Percentiles rank a stretch among this genome's conserved stretches.
Evolutionary conservation across 2,797 vertebrate species (phyloP).

Genomic region (Eremophila alpestris): DNA sequence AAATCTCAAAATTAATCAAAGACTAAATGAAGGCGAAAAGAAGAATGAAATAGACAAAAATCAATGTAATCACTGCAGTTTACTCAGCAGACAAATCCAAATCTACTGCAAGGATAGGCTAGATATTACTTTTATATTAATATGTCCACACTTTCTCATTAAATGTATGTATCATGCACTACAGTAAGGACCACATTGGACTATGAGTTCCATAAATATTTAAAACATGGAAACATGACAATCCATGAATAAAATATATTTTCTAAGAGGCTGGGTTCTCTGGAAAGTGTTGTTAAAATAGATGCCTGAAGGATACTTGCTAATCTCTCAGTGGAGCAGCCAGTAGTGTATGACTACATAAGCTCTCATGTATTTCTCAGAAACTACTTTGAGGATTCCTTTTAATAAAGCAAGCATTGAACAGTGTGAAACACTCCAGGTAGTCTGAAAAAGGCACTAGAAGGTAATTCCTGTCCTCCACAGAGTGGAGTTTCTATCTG

Average conservation of each 20-base stretch:
- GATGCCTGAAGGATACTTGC: background rate
- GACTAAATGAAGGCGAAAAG: background rate
- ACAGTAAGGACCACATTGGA: background rate
- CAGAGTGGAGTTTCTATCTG: background rate
- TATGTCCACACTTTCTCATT: background rate
- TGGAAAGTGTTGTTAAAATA: background rate
- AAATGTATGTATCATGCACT: background rate
- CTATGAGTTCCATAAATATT: constrained; percentile 25
- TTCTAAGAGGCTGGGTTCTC: background rate
- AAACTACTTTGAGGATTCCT: background rate
- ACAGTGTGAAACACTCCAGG: background rate
- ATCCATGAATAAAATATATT: constrained; percentile 46
- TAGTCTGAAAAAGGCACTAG: background rate
- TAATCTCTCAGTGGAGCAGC: background rate
- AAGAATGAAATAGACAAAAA: background rate
- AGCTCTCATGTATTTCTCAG: background rate
- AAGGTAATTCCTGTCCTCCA: background rate
- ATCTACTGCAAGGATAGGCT: background rate
- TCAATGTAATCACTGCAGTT: background rate
- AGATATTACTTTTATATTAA: background rate
- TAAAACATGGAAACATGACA: background rate
- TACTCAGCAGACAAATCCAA: background rate
- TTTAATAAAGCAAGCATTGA: background rate
- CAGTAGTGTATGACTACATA: background rate
- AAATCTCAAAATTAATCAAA: background rate